Percentiles rank a stretch among this genome's conserved stretches.
These are phyloP conservation scores for Hoplodrina ambigua DNA, from an alignment of 2,888 invertebrate genomes.

Conservation along the genomic window DNA sequence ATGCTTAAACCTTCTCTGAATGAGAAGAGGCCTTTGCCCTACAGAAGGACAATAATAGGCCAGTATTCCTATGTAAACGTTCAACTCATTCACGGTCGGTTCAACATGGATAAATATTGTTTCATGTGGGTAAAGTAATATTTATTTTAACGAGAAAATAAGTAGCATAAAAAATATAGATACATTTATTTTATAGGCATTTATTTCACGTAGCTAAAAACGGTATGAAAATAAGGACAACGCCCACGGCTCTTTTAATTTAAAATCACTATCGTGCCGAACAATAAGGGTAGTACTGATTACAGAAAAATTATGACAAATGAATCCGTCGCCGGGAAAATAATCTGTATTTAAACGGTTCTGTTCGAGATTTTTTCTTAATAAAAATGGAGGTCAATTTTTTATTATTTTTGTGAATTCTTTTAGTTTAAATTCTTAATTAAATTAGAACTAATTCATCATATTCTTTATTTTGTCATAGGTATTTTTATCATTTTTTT, in stretches of 20 bases:
- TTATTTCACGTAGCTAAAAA: constrained; percentile 32
- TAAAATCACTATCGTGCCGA: constrained; percentile 80
- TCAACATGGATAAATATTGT: too few species aligned
- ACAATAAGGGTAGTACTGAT: constrained; percentile 72
- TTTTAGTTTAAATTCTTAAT: too few species aligned
- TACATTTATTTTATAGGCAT: constrained; percentile 3
- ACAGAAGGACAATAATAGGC: too few species aligned
- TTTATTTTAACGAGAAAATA: neutral
- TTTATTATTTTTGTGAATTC: too few species aligned
- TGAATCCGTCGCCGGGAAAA: constrained; percentile 59
- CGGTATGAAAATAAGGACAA: constrained; percentile 73
- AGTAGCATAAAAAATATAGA: neutral
- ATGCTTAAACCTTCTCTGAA: too few species aligned
- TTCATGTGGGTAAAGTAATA: neutral
- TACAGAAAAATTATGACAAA: constrained; percentile 74
- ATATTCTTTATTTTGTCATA: too few species aligned
- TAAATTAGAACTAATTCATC: too few species aligned
- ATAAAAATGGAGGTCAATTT: neutral
- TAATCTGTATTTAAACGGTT: constrained; percentile 49
- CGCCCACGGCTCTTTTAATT: constrained; percentile 84
- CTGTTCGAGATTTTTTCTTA: constrained; percentile 3
- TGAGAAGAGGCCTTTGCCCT: too few species aligned
- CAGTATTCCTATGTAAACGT: too few species aligned
- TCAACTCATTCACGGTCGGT: too few species aligned
- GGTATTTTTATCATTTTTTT: too few species aligned